Conservation (phyloP, 2,113 vertebrate genomes). For the Crocuta crocuta region DNA sequence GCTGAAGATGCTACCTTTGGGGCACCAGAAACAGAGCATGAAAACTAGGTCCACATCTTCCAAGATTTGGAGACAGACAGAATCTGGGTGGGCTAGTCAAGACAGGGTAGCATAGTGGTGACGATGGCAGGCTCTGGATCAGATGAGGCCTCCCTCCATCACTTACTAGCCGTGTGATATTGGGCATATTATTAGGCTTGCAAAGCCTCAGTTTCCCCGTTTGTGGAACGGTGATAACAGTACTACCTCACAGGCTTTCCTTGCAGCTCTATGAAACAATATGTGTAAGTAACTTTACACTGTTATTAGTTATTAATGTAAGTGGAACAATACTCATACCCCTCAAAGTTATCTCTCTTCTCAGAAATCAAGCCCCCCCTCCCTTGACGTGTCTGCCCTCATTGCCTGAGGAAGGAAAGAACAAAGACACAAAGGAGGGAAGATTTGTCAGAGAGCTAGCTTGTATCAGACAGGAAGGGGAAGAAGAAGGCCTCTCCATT, state of each 20-base stretch:
- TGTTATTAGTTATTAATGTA: not conserved
- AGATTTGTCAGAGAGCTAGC: not conserved
- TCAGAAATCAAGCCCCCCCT: not conserved
- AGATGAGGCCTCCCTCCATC: not conserved
- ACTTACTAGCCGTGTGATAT: not conserved
- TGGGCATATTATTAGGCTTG: not conserved
- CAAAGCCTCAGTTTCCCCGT: not conserved
- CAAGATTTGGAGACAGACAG: not conserved
- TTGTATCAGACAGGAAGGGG: not conserved
- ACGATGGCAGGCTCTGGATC: not conserved
- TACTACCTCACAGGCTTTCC: not conserved
- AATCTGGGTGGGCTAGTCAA: not conserved
- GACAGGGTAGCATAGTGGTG: not conserved
- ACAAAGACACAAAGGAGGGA: not conserved
- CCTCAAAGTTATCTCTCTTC: not conserved
- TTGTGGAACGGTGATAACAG: not conserved
- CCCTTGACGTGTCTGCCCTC: not conserved
- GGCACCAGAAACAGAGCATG: not conserved
- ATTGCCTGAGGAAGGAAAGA: not conserved
- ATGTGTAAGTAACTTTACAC: not conserved
- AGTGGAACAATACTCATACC: not conserved
- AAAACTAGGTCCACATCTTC: not conserved
- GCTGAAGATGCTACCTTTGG: not conserved
- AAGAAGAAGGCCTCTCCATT: no score
- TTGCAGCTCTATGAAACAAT: not conserved